Conservation (phyloP, 2,113 vertebrate species). For the Sander vitreus region DNA sequence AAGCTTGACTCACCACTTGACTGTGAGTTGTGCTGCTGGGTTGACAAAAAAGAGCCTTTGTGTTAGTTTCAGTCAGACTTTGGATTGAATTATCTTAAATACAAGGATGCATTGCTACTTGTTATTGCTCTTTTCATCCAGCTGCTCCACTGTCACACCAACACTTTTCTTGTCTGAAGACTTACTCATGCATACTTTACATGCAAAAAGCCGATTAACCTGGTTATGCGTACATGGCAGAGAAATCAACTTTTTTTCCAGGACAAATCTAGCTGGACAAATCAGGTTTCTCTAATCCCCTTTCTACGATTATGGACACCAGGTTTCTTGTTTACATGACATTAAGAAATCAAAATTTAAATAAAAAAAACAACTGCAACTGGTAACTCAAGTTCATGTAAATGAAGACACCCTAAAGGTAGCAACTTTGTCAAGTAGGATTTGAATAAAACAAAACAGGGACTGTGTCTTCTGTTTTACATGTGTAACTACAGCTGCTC, state of each 20-base stretch:
- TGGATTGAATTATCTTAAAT: background rate
- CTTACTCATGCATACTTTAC: background rate
- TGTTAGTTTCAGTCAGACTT: background rate
- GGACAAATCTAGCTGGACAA: no score
- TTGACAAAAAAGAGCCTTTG: background rate
- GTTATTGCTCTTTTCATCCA: background rate
- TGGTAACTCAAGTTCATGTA: background rate
- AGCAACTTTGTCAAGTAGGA: background rate
- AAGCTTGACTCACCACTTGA: no score
- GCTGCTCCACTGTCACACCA: background rate
- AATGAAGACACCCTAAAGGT: background rate
- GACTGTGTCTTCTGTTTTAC: background rate
- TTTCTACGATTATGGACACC: background rate
- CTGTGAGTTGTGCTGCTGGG: background rate
- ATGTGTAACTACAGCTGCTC: background rate
- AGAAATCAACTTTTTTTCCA: background rate
- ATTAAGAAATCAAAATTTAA: background rate
- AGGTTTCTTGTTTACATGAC: background rate
- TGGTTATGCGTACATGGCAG: background rate
- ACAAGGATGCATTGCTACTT: background rate
- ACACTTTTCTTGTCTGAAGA: background rate
- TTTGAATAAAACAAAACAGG: background rate
- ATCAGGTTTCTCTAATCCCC: background rate
- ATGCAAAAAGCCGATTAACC: background rate
- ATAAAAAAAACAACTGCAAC: background rate